A percentile compares a stretch with the other conserved stretches of the same genome.
Conservation (phyloP, 1,140 invertebrate species). For the Trichogramma pretiosum region DNA sequence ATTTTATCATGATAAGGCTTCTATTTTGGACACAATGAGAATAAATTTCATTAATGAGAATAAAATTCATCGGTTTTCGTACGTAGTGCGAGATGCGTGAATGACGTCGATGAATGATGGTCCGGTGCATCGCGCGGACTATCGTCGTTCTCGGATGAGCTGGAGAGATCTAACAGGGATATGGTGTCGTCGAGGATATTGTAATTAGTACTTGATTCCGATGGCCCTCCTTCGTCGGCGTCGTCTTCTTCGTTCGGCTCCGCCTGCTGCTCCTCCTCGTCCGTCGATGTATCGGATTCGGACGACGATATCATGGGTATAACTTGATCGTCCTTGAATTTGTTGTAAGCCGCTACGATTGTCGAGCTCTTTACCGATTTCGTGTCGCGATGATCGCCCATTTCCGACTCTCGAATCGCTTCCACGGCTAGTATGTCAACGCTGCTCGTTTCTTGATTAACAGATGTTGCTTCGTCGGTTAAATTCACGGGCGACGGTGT, state of each 20-base stretch:
- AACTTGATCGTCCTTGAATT: not conserved
- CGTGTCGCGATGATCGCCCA: not conserved
- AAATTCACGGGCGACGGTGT: conserved; percentile 31
- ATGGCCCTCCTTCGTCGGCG: conserved; percentile 26
- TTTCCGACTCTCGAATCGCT: not conserved
- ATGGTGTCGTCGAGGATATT: conserved; percentile 32
- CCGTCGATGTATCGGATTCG: conserved; percentile 34
- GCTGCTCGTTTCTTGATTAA: not conserved
- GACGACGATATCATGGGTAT: conserved; percentile 34
- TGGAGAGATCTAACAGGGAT: conserved; percentile 22
- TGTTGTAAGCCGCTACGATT: not conserved
- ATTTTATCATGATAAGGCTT: too few relatives aligned
- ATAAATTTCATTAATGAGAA: not conserved
- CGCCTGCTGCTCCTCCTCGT: conserved; percentile 24
- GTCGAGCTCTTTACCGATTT: not conserved
- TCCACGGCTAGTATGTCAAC: not conserved
- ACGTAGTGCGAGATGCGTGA: conserved; percentile 3
- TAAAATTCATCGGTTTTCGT: conserved; percentile 6
- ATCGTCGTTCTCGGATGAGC: conserved; percentile 9
- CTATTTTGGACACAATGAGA: not conserved
- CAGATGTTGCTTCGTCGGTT: conserved; percentile 10
- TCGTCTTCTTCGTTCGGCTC: conserved; percentile 17
- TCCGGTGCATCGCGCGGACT: too few relatives aligned
- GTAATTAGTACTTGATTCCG: conserved; percentile 37
- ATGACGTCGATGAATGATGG: too few relatives aligned